phyloP scores from a whole-genome alignment of 2,888 invertebrate genomes.

The Drosophila crucigera region DNA sequence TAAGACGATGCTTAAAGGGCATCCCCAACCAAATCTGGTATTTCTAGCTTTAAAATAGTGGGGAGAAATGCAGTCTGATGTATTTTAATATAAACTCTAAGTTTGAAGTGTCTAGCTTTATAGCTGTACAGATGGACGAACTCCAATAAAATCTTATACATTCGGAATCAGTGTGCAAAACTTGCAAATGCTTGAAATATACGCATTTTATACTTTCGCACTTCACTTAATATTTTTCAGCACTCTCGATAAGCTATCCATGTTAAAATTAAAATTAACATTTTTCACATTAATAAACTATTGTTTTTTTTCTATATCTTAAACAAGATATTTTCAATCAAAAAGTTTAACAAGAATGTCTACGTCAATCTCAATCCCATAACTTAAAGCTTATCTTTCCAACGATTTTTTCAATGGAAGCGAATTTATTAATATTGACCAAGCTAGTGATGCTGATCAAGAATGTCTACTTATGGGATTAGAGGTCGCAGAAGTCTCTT shows the following conservation, averaged over 20 bases:
- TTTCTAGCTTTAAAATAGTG: neutral
- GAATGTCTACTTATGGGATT: neutral
- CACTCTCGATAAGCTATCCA: neutral
- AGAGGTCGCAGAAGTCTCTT: neutral
- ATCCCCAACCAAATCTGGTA: neutral
- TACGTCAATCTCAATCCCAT: neutral
- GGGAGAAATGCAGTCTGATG: neutral
- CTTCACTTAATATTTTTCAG: neutral
- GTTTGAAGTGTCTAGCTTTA: neutral
- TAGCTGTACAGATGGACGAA: neutral
- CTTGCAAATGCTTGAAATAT: neutral
- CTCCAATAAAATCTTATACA: neutral
- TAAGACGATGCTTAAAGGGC: neutral
- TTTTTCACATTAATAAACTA: neutral
- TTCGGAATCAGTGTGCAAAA: neutral
- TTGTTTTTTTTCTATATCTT: neutral
- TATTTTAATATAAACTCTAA: neutral
- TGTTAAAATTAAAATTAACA: neutral
- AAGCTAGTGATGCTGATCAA: neutral
- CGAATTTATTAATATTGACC: neutral
- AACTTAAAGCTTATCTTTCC: neutral
- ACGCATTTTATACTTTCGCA: neutral
- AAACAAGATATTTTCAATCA: neutral
- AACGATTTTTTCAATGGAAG: neutral
- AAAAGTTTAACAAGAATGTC: neutral